Evolutionary conservation across 1,140 invertebrate genomes (phyloP), one percentile per base, ranked within the genome.

Genomic region (Asobara japonica): DNA sequence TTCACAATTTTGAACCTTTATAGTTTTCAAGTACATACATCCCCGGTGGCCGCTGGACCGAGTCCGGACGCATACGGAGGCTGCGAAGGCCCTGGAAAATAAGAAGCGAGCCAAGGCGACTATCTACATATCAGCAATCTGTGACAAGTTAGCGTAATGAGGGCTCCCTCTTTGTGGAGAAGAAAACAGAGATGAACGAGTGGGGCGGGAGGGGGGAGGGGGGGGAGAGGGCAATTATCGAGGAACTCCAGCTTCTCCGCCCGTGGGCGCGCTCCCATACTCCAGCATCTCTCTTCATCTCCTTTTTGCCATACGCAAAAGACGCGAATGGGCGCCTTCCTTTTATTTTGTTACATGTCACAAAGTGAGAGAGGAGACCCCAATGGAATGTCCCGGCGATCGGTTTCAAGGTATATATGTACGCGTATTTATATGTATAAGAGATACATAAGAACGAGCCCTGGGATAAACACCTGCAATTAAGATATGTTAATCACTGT

Each of bases 121-220:
- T 82, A 83, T 81, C 79, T 78, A 73, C 76, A 77, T 80, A 81
- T 83, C 80, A 74, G 78, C 71, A 78, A 82, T 82, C 80, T 79
- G 78, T 81, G 80, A 83, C 81, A 82, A 82, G 80, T 83, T 83
- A 79, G 81, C 79, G 80, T 83, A 82, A 83, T 81, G 82, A 83
- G 81, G 82, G 76, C 75, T 80, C 74, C 79, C 75, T 78, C 79
- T 80, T 80, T 79, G 77, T 77, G 72, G 70, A 78, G 74, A 76
- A 69, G 75, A 62, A 62, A 62, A 62, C n/a, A 31, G n/a, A 48
- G n/a, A n/a, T 13, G 4, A 1, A 48, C 10, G n/a, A 48, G n/a
- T 48, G n/a, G 10, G 41, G 41, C n/a, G 6, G 31, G n/a, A 48
- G 27, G 11, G 29, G n/a, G 3, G 29, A 29, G 60, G 10, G 18